Percentiles rank a stretch among this genome's conserved stretches.
phyloP scores from a whole-genome alignment of 2,888 invertebrate species.

The Coremacera marginata region DNA sequence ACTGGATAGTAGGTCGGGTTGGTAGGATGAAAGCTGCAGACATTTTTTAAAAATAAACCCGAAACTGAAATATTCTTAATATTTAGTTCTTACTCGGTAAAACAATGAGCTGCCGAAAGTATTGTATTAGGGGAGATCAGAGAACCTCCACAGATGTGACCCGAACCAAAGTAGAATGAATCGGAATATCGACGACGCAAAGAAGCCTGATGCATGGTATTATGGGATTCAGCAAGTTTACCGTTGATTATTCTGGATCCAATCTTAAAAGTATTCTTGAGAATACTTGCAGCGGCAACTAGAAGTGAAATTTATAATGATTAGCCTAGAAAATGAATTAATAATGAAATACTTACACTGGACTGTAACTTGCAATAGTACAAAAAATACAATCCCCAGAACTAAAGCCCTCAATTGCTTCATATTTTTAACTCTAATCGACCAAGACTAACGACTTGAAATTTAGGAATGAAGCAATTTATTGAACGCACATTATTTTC shows the following conservation, averaged over 20 bases:
- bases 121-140: slow-evolving; percentile 53
- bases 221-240: slow-evolving; percentile 41
- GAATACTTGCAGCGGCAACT: background rate
- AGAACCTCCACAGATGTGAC: slow-evolving; percentile 64
- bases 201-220: slow-evolving; percentile 61
- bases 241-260: slow-evolving; percentile 48
- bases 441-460: background rate
- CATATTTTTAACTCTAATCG: background rate
- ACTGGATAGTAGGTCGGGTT: slow-evolving; percentile 49
- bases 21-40: slow-evolving; percentile 44
- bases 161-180: slow-evolving; percentile 60
- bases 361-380: background rate
- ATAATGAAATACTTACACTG: background rate
- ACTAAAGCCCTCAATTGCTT: background rate
- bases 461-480: background rate
- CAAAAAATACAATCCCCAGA: background rate
- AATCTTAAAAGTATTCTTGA: slow-evolving; percentile 1
- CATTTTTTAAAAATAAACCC: background rate
- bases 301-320: background rate
- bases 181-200: slow-evolving; percentile 53
- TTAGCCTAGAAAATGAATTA: background rate
- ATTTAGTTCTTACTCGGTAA: slow-evolving; percentile 49
- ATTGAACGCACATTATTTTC: no score
- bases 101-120: slow-evolving; percentile 54
- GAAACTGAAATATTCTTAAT: background rate